Conservation (phyloP, 1,140 invertebrate species). For the Idris sp. region DNA sequence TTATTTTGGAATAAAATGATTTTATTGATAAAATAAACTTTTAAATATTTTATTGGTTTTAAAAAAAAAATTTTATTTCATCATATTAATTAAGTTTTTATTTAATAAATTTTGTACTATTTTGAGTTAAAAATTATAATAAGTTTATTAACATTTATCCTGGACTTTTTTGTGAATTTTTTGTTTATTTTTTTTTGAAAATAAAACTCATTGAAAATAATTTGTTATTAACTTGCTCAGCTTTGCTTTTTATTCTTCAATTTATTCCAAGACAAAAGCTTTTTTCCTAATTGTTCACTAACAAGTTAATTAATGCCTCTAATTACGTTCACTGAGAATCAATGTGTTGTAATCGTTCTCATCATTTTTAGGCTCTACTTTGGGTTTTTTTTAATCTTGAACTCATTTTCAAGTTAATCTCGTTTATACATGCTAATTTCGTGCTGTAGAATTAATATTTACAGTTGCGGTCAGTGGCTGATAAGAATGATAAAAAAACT, state of each 20-base stretch:
- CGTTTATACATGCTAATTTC: conserved; percentile 44
- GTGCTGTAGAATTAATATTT: conserved; percentile 57
- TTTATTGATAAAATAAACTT: too few relatives aligned
- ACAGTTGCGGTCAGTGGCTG: conserved; percentile 39
- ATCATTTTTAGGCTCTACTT: conserved; percentile 29
- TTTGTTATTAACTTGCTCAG: conserved; percentile 3
- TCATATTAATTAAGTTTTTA: too few relatives aligned
- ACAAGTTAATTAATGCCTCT: conserved; percentile 50
- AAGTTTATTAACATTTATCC: too few relatives aligned
- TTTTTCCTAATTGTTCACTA: conserved; percentile 20
- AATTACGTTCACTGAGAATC: conserved; percentile 46
- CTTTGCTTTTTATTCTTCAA: too few relatives aligned
- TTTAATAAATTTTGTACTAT: too few relatives aligned
- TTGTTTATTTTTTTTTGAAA: too few relatives aligned
- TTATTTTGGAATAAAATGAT: too few relatives aligned
- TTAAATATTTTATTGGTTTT: too few relatives aligned
- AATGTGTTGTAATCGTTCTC: conserved; percentile 32
- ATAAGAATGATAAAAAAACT: conserved; percentile 19
- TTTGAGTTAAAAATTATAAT: too few relatives aligned
- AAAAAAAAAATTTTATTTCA: too few relatives aligned
- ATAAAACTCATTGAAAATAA: too few relatives aligned
- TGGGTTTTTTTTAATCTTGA: conserved; percentile 14
- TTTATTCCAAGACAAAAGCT: too few relatives aligned
- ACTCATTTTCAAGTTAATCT: conserved; percentile 43
- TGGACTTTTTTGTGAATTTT: conserved; percentile 1